A percentile compares a stretch with the other conserved stretches of the same genome.
phyloP scores from a whole-genome alignment of 2,797 vertebrate species.

The Enteromius paludinosus region DNA sequence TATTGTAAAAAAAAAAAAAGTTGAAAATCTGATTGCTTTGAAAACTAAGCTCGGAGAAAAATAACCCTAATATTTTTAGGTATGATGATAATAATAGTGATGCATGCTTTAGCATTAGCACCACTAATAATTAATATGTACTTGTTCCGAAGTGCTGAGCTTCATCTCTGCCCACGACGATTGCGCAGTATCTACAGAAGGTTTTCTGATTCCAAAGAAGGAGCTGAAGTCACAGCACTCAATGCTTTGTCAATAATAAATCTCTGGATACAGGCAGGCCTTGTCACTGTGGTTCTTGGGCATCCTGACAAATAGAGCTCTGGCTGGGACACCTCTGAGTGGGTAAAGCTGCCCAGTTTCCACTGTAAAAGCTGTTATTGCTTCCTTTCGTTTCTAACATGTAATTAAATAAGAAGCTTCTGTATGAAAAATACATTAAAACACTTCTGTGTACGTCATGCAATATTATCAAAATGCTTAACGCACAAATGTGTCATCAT shows the following conservation, averaged over 20 bases:
- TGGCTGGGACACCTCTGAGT: constrained; percentile 27
- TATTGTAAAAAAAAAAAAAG: neutral
- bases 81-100: neutral
- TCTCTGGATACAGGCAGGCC: constrained; percentile 49
- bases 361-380: constrained; percentile 30
- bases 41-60: neutral
- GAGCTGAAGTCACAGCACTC: constrained; percentile 19
- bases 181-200: neutral
- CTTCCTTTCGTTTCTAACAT: constrained; percentile 9
- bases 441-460: neutral
- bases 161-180: neutral
- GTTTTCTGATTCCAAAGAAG: constrained; percentile 49
- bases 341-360: constrained; percentile 36
- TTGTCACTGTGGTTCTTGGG: constrained; percentile 31
- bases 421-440: neutral
- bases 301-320: constrained; percentile 39
- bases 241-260: constrained; percentile 58
- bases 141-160: neutral
- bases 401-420: neutral
- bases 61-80: neutral
- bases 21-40: neutral
- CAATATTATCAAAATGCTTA: neutral
- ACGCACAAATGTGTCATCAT: neutral
- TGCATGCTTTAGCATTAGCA: constrained; percentile 1
- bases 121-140: neutral